Evolutionary conservation across 1,140 invertebrate species (phyloP).

Genomic region (Scaptomyza graminum): DNA sequence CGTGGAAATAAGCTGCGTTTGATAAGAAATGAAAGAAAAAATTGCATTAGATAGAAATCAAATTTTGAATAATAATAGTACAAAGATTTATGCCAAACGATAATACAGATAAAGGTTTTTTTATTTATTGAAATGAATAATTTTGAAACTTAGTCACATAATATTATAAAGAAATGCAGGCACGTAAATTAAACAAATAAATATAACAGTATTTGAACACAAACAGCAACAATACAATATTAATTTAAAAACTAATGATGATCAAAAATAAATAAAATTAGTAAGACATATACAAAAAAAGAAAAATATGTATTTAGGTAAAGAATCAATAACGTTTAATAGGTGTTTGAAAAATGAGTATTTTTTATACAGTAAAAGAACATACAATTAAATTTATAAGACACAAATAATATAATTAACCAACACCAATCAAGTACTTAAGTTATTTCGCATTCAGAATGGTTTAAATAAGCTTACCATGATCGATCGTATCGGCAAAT

Average conservation of each 20-base stretch:
- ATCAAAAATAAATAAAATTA: too few species aligned
- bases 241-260: not conserved
- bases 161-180: not conserved
- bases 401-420: not conserved
- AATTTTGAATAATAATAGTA: too few species aligned
- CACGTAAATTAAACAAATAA: not conserved
- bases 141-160: conserved; percentile 7
- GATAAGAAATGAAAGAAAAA: not conserved
- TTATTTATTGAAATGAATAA: conserved; percentile 3
- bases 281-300: too few species aligned
- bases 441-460: conserved; percentile 11
- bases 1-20: conserved; percentile 64
- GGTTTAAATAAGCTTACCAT: conserved; percentile 56
- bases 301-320: too few species aligned
- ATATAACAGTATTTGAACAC: not conserved
- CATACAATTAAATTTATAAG: too few species aligned
- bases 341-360: too few species aligned
- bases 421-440: not conserved
- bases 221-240: not conserved
- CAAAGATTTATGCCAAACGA: not conserved
- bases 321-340: too few species aligned
- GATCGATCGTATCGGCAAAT: conserved; percentile 74
- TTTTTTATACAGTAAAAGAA: not conserved
- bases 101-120: not conserved
- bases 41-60: not conserved